Conservation (phyloP, 2,113 vertebrate genomes). For the Oostethus manadensis region DNA sequence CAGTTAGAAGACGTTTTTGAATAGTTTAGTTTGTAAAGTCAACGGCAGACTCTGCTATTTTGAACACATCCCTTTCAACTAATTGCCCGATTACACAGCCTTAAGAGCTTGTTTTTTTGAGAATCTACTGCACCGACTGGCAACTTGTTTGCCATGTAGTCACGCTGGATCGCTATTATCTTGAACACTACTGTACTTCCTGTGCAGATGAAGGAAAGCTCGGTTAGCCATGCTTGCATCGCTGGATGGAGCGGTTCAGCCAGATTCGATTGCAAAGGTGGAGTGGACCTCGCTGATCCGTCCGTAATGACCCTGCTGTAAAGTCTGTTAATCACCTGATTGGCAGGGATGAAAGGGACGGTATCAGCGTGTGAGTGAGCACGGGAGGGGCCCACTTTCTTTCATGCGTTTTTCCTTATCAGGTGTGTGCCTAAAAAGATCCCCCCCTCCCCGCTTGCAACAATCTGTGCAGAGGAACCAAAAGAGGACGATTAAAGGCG, state of each 20-base stretch:
- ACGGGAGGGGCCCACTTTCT: slow-evolving; percentile 77
- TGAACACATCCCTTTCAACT: too few species aligned
- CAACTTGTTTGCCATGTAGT: too few species aligned
- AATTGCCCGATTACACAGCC: too few species aligned
- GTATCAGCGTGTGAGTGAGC: slow-evolving; percentile 54
- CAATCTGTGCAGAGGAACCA: slow-evolving; percentile 80
- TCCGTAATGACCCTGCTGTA: slow-evolving; percentile 35
- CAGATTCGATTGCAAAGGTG: slow-evolving; percentile 58
- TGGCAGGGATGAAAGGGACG: slow-evolving; percentile 63
- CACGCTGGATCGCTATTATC: too few species aligned
- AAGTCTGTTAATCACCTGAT: slow-evolving; percentile 66
- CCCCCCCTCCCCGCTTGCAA: slow-evolving; percentile 76
- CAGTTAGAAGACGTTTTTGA: too few species aligned
- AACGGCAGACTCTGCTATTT: too few species aligned
- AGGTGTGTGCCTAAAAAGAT: slow-evolving; percentile 90
- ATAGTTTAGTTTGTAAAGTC: too few species aligned
- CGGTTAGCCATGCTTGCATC: slow-evolving; percentile 11
- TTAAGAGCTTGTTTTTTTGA: too few species aligned
- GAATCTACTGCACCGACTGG: too few species aligned
- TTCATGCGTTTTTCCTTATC: slow-evolving; percentile 82
- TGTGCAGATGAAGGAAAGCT: slow-evolving; percentile 63
- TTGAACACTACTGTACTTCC: too few species aligned
- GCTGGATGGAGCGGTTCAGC: slow-evolving; percentile 10
- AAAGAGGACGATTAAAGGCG: slow-evolving; percentile 90
- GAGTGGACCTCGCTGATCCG: slow-evolving; percentile 48